Evolutionary conservation across 2,113 vertebrate genomes (phyloP).

Genomic region (Salvelinus fontinalis): DNA sequence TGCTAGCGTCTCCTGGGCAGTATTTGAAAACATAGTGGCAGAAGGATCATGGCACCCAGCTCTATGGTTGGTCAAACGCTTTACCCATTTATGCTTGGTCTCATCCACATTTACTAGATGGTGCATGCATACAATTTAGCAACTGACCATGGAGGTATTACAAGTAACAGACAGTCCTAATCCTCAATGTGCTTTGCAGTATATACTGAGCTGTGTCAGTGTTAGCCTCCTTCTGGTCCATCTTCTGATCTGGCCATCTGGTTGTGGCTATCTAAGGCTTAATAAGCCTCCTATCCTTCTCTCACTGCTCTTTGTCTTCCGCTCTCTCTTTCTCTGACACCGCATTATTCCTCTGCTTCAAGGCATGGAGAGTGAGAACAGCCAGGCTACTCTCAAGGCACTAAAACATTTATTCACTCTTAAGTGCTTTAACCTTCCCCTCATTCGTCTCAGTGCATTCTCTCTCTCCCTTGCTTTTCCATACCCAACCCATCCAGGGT

Average conservation of each 20-base stretch:
- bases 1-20: too few relatives aligned
- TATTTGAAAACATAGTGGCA: background rate
- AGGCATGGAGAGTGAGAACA: background rate
- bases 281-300: background rate
- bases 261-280: background rate
- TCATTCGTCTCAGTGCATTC: background rate
- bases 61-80: background rate
- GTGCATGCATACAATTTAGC: too few relatives aligned
- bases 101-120: too few relatives aligned
- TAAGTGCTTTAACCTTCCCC: background rate
- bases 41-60: background rate
- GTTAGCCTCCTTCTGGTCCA: too few relatives aligned
- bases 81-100: too few relatives aligned
- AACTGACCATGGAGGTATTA: too few relatives aligned
- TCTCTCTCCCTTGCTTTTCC: background rate
- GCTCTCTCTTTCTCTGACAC: background rate
- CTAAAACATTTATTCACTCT: slow-evolving; percentile 5
- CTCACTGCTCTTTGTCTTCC: background rate
- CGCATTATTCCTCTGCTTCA: background rate
- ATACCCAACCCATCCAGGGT: background rate
- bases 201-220: too few relatives aligned
- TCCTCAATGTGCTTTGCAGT: too few relatives aligned
- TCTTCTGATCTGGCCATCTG: slow-evolving; percentile 20
- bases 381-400: background rate
- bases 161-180: too few relatives aligned